phyloP scores from a whole-genome alignment of 2,113 vertebrate species.

The Hyperoodon ampullatus region DNA sequence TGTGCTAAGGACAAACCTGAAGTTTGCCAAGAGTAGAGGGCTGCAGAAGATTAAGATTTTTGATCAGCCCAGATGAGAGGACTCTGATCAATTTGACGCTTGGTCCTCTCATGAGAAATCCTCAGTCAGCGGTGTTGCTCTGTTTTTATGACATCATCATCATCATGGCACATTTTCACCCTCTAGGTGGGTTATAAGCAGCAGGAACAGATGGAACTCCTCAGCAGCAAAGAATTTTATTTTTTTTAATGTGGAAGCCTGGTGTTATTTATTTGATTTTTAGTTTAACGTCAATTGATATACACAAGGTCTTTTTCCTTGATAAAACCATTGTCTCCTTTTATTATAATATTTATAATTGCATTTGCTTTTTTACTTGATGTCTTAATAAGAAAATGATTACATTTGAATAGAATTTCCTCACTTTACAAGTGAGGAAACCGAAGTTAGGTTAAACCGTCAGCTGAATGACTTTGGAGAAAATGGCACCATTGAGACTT shows the following conservation, averaged over 20 bases:
- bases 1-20: neutral
- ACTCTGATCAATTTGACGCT: neutral
- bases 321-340: constrained; percentile 9
- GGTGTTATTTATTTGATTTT: neutral
- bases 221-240: neutral
- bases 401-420: neutral
- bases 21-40: neutral
- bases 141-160: neutral
- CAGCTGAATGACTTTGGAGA: neutral
- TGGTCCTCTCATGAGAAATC: neutral
- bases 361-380: neutral
- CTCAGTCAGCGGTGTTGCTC: neutral
- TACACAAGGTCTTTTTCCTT: neutral
- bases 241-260: neutral
- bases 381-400: constrained; percentile 13
- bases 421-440: neutral
- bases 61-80: neutral
- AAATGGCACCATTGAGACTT: neutral
- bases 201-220: neutral
- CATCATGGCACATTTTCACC: neutral
- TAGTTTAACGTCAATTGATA: neutral
- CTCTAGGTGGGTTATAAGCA: neutral
- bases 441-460: neutral
- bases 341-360: neutral
- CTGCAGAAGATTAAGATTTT: neutral